phyloP scores from a whole-genome alignment of 2,888 invertebrate species.

The Ypsolopha scabrella region DNA sequence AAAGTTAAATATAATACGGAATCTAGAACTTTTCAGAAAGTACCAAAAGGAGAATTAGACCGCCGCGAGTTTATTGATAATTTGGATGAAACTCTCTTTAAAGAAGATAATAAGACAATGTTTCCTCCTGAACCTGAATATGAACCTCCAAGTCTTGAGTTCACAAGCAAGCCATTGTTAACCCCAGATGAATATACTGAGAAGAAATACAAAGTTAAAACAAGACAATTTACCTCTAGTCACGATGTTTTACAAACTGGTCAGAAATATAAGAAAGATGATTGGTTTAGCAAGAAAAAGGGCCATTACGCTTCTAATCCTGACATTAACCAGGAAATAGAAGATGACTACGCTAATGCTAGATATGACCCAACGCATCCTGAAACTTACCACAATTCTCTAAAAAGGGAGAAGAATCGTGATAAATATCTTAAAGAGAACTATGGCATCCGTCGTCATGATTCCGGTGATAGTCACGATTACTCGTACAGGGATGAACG shows the following conservation, averaged over 20 bases:
- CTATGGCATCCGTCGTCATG: conserved; percentile 48
- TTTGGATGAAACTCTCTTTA: conserved; percentile 31
- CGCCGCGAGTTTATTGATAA: conserved; percentile 38
- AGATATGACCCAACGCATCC: conserved; percentile 42
- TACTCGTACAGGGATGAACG: conserved; percentile 46
- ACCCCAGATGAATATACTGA: conserved; percentile 72
- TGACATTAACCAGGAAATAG: conserved; percentile 67
- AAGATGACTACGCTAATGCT: conserved; percentile 60
- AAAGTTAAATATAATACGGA: conserved; percentile 57
- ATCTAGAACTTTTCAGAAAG: conserved; percentile 42
- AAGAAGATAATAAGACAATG: conserved; percentile 35
- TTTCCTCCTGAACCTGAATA: conserved; percentile 67
- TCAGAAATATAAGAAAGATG: conserved; percentile 60
- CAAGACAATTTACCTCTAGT: conserved; percentile 56
- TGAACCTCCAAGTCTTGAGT: conserved; percentile 78
- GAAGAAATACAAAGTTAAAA: conserved; percentile 56
- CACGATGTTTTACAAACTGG: conserved; percentile 53
- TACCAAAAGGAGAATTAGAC: conserved; percentile 44
- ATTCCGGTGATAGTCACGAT: conserved; percentile 63
- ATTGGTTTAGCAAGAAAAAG: conserved; percentile 55
- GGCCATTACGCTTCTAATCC: conserved; percentile 73
- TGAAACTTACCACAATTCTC: conserved; percentile 71
- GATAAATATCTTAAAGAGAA: conserved; percentile 41
- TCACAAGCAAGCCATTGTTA: conserved; percentile 64
- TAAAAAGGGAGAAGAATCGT: conserved; percentile 71